Conservation (phyloP, 1,140 invertebrate genomes). For the Dinothrombium tinctorium region DNA sequence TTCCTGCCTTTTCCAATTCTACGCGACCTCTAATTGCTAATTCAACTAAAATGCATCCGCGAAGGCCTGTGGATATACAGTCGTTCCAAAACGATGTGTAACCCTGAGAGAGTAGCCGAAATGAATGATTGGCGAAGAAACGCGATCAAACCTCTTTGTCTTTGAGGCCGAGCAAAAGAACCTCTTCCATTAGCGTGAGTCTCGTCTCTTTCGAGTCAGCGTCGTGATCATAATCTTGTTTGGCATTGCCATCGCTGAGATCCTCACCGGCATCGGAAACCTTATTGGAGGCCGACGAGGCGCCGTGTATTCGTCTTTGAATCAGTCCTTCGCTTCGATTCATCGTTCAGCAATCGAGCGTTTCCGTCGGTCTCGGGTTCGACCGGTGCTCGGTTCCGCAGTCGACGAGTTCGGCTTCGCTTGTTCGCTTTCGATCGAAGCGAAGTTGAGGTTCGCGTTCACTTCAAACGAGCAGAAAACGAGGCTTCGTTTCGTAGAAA, state of each 20-base stretch:
- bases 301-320: slow-evolving; percentile 42
- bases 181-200: slow-evolving; percentile 97
- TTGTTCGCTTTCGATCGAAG: too few species aligned
- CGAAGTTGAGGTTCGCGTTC: too few species aligned
- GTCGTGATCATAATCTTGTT: slow-evolving; percentile 32
- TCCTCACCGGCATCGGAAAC: slow-evolving; percentile 26
- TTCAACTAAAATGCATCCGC: slow-evolving; percentile 96
- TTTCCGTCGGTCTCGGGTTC: background rate
- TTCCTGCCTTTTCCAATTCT: slow-evolving; percentile 85
- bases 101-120: slow-evolving; percentile 35
- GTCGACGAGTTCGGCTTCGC: too few species aligned
- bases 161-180: slow-evolving; percentile 82
- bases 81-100: slow-evolving; percentile 99
- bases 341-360: slow-evolving; percentile 34
- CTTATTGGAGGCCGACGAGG: slow-evolving; percentile 29
- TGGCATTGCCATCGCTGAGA: slow-evolving; percentile 28
- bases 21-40: slow-evolving; percentile 75
- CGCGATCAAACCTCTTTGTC: slow-evolving; percentile 63
- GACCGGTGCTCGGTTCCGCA: background rate
- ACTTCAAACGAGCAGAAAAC: background rate
- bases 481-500: too few species aligned
- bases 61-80: slow-evolving; percentile 92
- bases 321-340: slow-evolving; percentile 67
- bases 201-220: slow-evolving; percentile 89
- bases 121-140: slow-evolving; percentile 1